These are phyloP conservation scores for Eledone cirrhosa DNA, from an alignment of 2,888 invertebrate species.

Conservation along the genomic window DNA sequence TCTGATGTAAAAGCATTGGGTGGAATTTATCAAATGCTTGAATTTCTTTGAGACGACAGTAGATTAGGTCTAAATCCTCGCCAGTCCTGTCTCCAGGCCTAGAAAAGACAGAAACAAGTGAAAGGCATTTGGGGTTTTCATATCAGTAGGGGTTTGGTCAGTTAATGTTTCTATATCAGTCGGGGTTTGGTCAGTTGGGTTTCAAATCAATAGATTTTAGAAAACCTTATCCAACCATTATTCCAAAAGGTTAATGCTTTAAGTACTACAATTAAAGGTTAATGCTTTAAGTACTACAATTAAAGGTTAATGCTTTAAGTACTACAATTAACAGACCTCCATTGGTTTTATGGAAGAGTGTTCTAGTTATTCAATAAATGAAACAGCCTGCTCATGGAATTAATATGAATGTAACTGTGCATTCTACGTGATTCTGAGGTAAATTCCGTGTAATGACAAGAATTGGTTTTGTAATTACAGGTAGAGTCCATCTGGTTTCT, in stretches of 20 bases:
- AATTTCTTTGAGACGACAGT: conserved; percentile 64
- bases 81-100: conserved; percentile 77
- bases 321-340: background rate
- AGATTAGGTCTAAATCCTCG: conserved; percentile 79
- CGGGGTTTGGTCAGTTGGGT: too few species aligned
- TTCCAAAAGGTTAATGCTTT: background rate
- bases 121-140: background rate
- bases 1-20: conserved; percentile 77
- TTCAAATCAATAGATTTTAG: too few species aligned
- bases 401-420: too few species aligned
- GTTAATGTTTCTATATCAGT: too few species aligned
- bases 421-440: too few species aligned
- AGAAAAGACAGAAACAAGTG: conserved; percentile 34
- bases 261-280: background rate
- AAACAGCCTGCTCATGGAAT: too few species aligned
- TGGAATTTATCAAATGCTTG: conserved; percentile 69
- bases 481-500: too few species aligned
- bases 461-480: too few species aligned
- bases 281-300: background rate
- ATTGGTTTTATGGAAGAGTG: too few species aligned
- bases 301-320: background rate
- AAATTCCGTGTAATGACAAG: too few species aligned
- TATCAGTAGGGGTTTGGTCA: background rate
- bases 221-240: background rate
- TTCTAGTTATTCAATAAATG: too few species aligned